Conservation (phyloP, 1,140 invertebrate species). For the Apocrypta bakeri region DNA sequence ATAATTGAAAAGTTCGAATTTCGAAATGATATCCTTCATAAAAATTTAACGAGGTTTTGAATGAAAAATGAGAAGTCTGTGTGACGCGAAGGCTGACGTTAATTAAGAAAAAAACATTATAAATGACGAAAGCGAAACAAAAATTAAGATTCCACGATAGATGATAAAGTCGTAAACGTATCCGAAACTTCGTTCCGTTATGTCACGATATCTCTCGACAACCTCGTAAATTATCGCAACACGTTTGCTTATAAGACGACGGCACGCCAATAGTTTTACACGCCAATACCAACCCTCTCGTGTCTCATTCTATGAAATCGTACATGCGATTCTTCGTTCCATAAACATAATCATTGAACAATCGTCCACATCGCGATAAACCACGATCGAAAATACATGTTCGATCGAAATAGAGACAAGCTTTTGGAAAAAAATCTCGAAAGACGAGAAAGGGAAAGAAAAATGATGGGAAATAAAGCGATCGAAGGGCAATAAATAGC, state of each 20-base stretch:
- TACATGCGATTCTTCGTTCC: not conserved
- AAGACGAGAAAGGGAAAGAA: not conserved
- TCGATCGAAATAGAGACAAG: too few relatives aligned
- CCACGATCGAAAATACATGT: too few relatives aligned
- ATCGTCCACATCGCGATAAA: too few relatives aligned
- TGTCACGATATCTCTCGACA: slow-evolving; percentile 23
- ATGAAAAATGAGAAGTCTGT: not conserved
- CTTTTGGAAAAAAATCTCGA: not conserved
- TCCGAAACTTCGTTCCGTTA: slow-evolving; percentile 12
- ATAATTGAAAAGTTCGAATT: not conserved
- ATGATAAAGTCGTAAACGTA: slow-evolving; percentile 14
- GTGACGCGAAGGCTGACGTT: not conserved
- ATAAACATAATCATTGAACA: not conserved
- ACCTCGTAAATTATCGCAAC: slow-evolving; percentile 21
- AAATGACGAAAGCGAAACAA: not conserved
- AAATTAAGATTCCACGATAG: slow-evolving; percentile 19
- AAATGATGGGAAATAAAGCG: slow-evolving; percentile 14
- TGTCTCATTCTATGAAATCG: not conserved
- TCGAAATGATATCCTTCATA: not conserved
- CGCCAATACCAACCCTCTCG: not conserved
- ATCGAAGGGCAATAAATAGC: slow-evolving; percentile 43
- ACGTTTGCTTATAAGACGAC: not conserved
- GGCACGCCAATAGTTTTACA: slow-evolving; percentile 1
- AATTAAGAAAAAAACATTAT: not conserved
- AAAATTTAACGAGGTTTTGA: not conserved